Evolutionary conservation across 2,888 invertebrate species (phyloP).

Genomic region (Empis livida): DNA sequence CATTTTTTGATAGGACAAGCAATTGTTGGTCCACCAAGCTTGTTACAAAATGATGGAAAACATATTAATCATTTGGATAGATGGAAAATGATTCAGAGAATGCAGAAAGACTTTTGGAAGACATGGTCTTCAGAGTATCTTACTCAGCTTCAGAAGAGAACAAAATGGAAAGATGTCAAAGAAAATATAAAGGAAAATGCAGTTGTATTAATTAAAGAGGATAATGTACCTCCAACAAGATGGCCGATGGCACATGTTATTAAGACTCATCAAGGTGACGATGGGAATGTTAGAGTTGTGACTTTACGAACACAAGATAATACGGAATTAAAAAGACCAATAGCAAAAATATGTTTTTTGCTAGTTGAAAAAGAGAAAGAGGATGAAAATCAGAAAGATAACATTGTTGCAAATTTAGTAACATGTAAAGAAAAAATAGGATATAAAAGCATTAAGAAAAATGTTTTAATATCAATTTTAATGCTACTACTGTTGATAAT

Average conservation of each 20-base stretch:
- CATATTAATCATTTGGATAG: not conserved
- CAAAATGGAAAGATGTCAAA: conserved; percentile 1
- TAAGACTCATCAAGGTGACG: no score
- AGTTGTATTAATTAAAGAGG: not conserved
- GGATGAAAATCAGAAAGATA: no score
- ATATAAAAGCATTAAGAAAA: no score
- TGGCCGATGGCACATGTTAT: no score
- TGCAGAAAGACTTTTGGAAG: conserved; percentile 3
- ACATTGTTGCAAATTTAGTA: no score
- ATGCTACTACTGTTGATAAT: no score
- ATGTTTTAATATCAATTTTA: no score
- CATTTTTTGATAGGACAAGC: conserved; percentile 1
- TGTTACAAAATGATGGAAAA: not conserved
- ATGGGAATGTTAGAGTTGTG: no score
- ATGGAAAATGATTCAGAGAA: conserved; percentile 1
- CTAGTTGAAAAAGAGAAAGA: no score
- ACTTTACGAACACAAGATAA: no score
- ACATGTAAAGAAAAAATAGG: no score
- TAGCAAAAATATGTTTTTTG: not conserved
- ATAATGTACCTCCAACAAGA: not conserved
- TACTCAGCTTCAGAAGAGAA: conserved; percentile 1
- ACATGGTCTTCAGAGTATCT: conserved; percentile 5
- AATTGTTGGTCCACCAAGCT: not conserved
- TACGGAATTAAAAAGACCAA: not conserved
- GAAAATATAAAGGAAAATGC: not conserved